These are phyloP conservation scores for Chiroxiphia lanceolata DNA, from an alignment of 2,797 vertebrate genomes.

Conservation along the genomic window DNA sequence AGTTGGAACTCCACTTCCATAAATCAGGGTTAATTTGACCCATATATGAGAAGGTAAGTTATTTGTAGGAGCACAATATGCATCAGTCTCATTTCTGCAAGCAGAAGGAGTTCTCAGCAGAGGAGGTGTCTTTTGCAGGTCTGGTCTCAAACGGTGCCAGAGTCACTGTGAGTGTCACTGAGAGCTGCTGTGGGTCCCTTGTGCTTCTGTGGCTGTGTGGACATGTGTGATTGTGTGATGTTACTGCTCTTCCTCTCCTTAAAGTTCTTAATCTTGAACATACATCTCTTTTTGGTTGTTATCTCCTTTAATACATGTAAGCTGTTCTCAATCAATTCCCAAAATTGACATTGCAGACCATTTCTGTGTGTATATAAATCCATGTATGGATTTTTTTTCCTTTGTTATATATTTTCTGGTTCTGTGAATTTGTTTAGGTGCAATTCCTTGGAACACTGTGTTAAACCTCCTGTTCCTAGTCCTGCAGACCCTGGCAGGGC, in stretches of 20 bases:
- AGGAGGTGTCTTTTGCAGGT: not conserved
- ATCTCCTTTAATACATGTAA: not conserved
- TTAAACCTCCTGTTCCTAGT: not conserved
- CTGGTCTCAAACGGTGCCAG: not conserved
- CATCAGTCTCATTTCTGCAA: not conserved
- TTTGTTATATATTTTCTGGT: not conserved
- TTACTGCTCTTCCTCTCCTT: not conserved
- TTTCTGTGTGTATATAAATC: not conserved
- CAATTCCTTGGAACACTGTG: not conserved
- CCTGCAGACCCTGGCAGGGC: not conserved
- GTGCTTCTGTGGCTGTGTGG: not conserved
- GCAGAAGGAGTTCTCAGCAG: not conserved
- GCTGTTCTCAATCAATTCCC: not conserved
- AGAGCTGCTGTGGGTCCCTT: not conserved
- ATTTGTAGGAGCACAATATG: not conserved
- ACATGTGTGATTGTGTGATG: not conserved
- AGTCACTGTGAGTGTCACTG: accelerated
- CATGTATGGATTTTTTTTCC: no score
- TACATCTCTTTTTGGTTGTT: not conserved
- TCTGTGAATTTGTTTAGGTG: not conserved
- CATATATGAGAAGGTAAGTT: not conserved
- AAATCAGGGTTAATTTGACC: not conserved
- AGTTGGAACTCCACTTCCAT: not conserved
- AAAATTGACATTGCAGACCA: not conserved
- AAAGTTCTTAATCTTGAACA: not conserved